Base-by-base conservation (phyloP, 2,888 invertebrate species). In the Amaurobius ferox region DNA sequence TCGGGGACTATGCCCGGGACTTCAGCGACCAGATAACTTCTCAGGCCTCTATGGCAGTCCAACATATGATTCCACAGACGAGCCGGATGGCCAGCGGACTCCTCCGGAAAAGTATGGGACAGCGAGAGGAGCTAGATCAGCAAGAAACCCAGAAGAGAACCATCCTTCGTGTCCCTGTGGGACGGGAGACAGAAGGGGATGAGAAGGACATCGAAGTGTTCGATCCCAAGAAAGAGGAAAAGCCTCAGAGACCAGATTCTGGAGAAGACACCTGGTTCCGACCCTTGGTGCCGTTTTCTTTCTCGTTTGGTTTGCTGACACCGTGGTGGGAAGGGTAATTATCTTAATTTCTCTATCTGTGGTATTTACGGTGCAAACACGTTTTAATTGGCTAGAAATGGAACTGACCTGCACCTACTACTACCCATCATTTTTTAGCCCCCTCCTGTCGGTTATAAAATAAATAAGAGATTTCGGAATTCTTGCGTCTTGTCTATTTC, bases 321-420 rank as follows among this genome's bases (percentile, higher is more conserved):
- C 88, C 88, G 0, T 93, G 92, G 92, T 93, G 92, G 92, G 92
- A 92, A 90, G 92, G 92, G 93, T 92, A 90, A 91, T n/a, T n/a
- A 92, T 90, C 3, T 55, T 3, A 55, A 55, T 55, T 55, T 19
- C 6, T 55, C 6, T n/a, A 7, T n/a, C 44, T 44, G 6, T 44
- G 1, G 9, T 39, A 13, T n/a, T n/a, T n/a, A n/a, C n/a, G n/a
- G n/a, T n/a, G n/a, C n/a, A n/a, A n/a, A n/a, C n/a, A n/a, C n/a
- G n/a, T n/a, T 39, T 39, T 39, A n/a, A 44, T 2, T 1, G 19
- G 6, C 6, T 44, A 3, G 1, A 19, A 44, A n/a, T n/a, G n/a
- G n/a, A n/a, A n/a, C n/a, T n/a, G n/a, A n/a, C n/a, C n/a, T n/a
- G n/a, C n/a, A n/a, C n/a, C n/a, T n/a, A n/a, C n/a, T n/a, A n/a